These are phyloP conservation scores for Pentalonia nigronervosa DNA, from an alignment of 1,140 invertebrate genomes.

Conservation along the genomic window DNA sequence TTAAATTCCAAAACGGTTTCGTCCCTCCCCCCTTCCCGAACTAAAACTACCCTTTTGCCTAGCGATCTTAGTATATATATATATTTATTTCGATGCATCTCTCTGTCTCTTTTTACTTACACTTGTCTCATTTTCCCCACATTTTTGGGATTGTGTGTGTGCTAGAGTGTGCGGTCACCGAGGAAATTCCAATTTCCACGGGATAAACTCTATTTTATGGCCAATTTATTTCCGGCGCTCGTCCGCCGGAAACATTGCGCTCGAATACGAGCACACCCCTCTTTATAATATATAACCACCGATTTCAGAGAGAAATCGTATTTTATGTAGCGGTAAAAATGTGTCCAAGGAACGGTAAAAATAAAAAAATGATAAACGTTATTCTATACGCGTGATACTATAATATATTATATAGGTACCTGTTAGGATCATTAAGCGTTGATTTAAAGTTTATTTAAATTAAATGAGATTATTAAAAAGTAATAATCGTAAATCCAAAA, in stretches of 20 bases:
- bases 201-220: constrained; percentile 52
- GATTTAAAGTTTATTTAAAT: not conserved
- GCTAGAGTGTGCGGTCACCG: constrained; percentile 42
- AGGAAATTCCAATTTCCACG: constrained; percentile 51
- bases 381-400: not conserved
- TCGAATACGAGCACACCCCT: not conserved
- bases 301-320: not conserved
- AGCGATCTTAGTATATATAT: not conserved
- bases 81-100: not conserved
- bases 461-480: not conserved
- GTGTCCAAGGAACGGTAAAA: not conserved
- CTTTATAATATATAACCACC: not conserved
- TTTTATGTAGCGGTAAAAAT: not conserved
- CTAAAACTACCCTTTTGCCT: not conserved
- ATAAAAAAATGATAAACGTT: not conserved
- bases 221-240: constrained; percentile 49
- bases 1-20: constrained; percentile 28
- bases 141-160: not conserved
- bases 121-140: not conserved
- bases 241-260: not conserved
- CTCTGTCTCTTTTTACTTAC: not conserved
- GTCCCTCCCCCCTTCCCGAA: not conserved
- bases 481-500: not conserved
- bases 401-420: not conserved
- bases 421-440: not conserved